Evolutionary conservation across 2,797 vertebrate genomes (phyloP).

Genomic region (Odontamblyopus rebecca): DNA sequence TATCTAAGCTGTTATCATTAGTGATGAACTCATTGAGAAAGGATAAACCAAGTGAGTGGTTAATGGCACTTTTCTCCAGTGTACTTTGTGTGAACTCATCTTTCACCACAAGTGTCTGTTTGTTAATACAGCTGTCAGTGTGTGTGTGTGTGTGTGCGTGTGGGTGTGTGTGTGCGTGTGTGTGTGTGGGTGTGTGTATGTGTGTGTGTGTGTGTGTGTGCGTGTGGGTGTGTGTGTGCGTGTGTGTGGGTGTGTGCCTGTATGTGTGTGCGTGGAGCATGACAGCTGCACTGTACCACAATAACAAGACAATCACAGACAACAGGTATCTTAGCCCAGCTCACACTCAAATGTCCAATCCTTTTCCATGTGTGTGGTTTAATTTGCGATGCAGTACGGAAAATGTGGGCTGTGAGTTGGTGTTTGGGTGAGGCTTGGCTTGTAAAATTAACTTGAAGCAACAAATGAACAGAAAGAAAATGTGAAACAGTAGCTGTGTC

Average conservation of each 20-base stretch:
- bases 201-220: too few relatives aligned
- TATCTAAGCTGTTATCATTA: conserved; percentile 30
- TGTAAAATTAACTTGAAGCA: conserved; percentile 8
- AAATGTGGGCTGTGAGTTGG: conserved; percentile 1
- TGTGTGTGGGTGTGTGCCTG: too few relatives aligned
- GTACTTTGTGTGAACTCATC: conserved; percentile 44
- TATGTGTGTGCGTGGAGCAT: not conserved
- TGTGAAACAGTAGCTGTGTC: not conserved
- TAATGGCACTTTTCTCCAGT: conserved; percentile 21
- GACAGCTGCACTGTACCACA: conserved; percentile 18
- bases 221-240: too few relatives aligned
- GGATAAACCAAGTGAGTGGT: conserved; percentile 34
- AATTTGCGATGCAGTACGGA: not conserved
- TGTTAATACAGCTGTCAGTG: conserved; percentile 53
- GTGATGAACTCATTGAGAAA: conserved; percentile 23
- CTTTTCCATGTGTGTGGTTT: not conserved
- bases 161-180: too few relatives aligned
- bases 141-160: too few relatives aligned
- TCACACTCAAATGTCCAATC: not conserved
- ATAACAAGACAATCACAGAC: conserved; percentile 24
- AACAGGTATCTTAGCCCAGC: not conserved
- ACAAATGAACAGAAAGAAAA: conserved; percentile 4
- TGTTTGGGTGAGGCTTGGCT: conserved; percentile 17
- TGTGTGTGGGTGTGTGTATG: too few relatives aligned
- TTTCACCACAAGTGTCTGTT: conserved; percentile 36